Conservation (phyloP, 2,888 invertebrate genomes). For the Pyrrhopygopsis socrates region DNA sequence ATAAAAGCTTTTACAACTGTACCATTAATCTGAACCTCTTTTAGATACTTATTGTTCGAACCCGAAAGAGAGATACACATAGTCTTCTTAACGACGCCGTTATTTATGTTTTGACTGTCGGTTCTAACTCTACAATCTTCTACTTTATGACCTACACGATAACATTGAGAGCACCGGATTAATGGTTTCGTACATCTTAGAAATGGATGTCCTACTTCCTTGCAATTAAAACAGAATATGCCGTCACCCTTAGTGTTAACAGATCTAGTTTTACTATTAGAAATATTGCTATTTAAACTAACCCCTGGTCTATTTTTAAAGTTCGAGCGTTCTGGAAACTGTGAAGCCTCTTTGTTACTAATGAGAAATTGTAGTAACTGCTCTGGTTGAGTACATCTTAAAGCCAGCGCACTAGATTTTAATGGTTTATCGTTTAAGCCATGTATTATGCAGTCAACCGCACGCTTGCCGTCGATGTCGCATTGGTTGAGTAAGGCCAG, state of each 20-base stretch:
- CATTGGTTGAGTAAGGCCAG: constrained; percentile 6
- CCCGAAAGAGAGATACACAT: not conserved
- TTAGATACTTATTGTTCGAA: not conserved
- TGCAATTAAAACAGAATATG: not conserved
- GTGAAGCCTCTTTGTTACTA: constrained; percentile 5
- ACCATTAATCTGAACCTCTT: not conserved
- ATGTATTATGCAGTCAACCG: constrained; percentile 67
- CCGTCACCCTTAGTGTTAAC: not conserved
- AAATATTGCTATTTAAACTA: no score
- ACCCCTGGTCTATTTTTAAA: no score
- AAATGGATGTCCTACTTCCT: not conserved
- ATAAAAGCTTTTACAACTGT: not conserved
- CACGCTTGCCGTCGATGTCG: constrained; percentile 28
- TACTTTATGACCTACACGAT: not conserved
- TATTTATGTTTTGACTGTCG: not conserved
- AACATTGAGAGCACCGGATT: not conserved
- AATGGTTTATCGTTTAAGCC: constrained; percentile 58
- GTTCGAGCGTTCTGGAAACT: no score
- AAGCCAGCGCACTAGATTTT: constrained; percentile 14
- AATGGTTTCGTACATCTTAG: not conserved
- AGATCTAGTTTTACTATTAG: not conserved
- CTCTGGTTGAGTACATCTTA: not conserved
- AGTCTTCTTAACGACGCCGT: not conserved
- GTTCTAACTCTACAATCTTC: not conserved
- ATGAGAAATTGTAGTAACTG: constrained; percentile 18